A percentile compares a stretch with the other conserved stretches of the same genome.
phyloP scores from a whole-genome alignment of 2,113 vertebrate species.

The Bostrychus sinensis region DNA sequence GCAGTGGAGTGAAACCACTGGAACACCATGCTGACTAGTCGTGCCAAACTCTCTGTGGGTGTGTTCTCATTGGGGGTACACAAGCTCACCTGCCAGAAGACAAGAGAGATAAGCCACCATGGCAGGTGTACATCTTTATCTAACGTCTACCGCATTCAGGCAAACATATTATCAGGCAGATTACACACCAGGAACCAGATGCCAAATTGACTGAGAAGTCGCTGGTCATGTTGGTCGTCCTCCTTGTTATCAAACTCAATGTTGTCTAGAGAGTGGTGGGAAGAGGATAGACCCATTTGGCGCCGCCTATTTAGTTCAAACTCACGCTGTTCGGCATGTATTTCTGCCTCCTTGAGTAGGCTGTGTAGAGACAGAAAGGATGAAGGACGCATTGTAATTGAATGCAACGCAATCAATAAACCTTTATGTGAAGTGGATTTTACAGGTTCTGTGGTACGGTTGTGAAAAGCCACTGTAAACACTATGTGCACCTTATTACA shows the following conservation, averaged over 20 bases:
- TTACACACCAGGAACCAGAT: constrained; percentile 96
- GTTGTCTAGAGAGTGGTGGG: constrained; percentile 96
- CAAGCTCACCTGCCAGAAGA: constrained; percentile 88
- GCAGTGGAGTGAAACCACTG: constrained; percentile 99
- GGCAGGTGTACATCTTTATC: constrained; percentile 30
- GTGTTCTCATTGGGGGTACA: constrained; percentile 99
- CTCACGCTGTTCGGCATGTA: constrained; percentile 95
- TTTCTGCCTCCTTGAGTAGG: constrained; percentile 97
- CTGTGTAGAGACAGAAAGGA: constrained; percentile 65
- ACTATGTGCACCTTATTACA: constrained; percentile 88
- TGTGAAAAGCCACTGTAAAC: constrained; percentile 6
- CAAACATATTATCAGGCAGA: constrained; percentile 23
- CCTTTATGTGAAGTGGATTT: too few species aligned
- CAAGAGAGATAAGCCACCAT: constrained; percentile 25
- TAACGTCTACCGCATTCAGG: constrained; percentile 24
- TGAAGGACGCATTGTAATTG: background rate
- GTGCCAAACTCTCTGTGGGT: constrained; percentile 94
- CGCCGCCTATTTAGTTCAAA: constrained; percentile 92
- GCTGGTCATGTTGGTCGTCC: constrained; percentile 96
- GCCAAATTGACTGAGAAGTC: constrained; percentile 97
- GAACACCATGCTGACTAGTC: constrained; percentile 98
- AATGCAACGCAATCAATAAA: too few species aligned
- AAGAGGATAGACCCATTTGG: constrained; percentile 95
- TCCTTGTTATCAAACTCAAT: constrained; percentile 98
- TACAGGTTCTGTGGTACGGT: too few species aligned